Evolutionary conservation across 2,888 invertebrate species (phyloP).

Genomic region (Hermodice carunculata): DNA sequence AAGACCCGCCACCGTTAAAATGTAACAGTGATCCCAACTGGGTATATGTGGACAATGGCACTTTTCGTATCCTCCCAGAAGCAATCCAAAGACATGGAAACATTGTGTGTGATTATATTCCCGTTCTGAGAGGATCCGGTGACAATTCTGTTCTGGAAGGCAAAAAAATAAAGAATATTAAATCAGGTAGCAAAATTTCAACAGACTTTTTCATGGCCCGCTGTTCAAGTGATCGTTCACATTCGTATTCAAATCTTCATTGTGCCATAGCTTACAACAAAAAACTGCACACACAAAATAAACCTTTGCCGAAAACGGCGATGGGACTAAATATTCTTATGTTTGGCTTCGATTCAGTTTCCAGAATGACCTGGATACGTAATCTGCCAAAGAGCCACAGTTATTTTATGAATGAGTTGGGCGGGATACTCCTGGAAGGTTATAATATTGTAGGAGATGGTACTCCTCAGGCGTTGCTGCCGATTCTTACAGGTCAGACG

Average conservation of each 20-base stretch:
- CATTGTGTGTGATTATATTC: conserved; percentile 74
- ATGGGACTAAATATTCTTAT: conserved; percentile 73
- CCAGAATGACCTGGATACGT: conserved; percentile 75
- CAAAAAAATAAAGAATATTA: not conserved
- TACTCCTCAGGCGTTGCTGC: conserved; percentile 44
- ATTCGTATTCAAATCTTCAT: conserved; percentile 77
- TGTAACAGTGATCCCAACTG: conserved; percentile 80
- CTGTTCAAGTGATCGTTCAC: conserved; percentile 42
- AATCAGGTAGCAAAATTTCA: conserved; percentile 18
- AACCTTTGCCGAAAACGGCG: not conserved
- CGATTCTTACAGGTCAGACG: conserved; percentile 42
- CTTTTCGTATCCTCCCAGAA: conserved; percentile 72
- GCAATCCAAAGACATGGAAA: conserved; percentile 70
- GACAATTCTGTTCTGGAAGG: conserved; percentile 19
- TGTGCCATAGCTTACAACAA: conserved; percentile 71
- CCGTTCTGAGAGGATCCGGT: conserved; percentile 4
- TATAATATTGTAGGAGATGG: conserved; percentile 50
- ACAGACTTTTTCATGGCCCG: conserved; percentile 34
- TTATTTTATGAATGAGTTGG: conserved; percentile 55
- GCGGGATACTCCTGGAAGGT: conserved; percentile 49
- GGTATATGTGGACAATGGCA: conserved; percentile 82
- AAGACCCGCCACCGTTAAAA: conserved; percentile 75
- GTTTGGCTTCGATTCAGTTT: conserved; percentile 89
- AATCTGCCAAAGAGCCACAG: conserved; percentile 59
- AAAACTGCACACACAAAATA: conserved; percentile 17